Percentiles rank a stretch among this genome's conserved stretches.
These are phyloP conservation scores for Patella caerulea DNA, from an alignment of 2,888 invertebrate genomes.

Conservation along the genomic window DNA sequence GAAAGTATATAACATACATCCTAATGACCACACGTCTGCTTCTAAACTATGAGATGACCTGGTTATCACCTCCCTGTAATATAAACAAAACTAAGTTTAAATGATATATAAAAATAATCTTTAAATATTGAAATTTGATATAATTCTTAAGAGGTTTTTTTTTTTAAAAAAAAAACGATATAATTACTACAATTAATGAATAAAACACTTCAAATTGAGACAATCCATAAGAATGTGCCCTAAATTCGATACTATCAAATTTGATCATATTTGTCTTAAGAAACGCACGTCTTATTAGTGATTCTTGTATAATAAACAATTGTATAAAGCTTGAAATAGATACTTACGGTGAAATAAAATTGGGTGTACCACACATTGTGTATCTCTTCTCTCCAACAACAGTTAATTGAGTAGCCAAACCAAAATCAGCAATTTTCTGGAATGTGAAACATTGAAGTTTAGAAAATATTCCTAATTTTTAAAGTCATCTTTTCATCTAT, in stretches of 20 bases:
- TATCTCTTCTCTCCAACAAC: slow-evolving; percentile 91
- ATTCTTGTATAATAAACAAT: not conserved
- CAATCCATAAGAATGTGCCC: too few relatives aligned
- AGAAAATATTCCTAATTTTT: not conserved
- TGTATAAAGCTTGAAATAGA: not conserved
- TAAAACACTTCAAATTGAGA: too few relatives aligned
- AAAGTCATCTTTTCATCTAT: too few relatives aligned
- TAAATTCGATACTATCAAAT: too few relatives aligned
- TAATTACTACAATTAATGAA: too few relatives aligned
- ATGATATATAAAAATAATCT: too few relatives aligned
- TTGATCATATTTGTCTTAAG: too few relatives aligned
- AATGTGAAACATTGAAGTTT: slow-evolving; percentile 13
- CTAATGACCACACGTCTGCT: slow-evolving; percentile 95
- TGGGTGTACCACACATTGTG: slow-evolving; percentile 97
- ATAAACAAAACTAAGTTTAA: too few relatives aligned
- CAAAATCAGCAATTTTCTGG: slow-evolving; percentile 94
- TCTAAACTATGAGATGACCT: slow-evolving; percentile 91
- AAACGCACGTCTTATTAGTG: too few relatives aligned
- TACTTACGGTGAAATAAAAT: slow-evolving; percentile 95
- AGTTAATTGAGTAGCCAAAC: slow-evolving; percentile 89
- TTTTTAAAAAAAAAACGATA: too few relatives aligned
- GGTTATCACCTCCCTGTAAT: slow-evolving; percentile 80
- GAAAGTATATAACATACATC: slow-evolving; percentile 92
- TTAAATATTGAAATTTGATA: too few relatives aligned
- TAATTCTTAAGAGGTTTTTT: too few relatives aligned